phyloP scores from a whole-genome alignment of 2,888 invertebrate species.

The Epinotia nisella region DNA sequence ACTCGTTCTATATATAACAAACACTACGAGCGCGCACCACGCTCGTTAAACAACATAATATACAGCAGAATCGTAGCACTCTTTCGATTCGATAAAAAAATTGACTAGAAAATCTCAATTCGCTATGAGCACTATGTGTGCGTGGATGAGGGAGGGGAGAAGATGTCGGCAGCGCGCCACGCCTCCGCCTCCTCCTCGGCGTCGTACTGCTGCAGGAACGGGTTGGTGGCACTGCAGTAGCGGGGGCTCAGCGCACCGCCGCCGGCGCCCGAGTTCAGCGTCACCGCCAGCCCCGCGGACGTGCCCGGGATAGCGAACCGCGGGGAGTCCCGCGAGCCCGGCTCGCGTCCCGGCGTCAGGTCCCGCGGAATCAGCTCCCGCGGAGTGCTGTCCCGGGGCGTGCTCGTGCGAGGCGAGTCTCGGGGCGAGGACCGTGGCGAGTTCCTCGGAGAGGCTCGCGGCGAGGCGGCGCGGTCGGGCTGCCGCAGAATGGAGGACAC shows the following conservation, averaged over 20 bases:
- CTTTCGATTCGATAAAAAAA: slow-evolving; percentile 81
- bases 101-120: slow-evolving; percentile 84
- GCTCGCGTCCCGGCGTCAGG: slow-evolving; percentile 58
- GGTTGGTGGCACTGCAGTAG: slow-evolving; percentile 83
- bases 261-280: slow-evolving; percentile 73
- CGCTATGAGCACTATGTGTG: slow-evolving; percentile 80
- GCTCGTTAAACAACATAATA: slow-evolving; percentile 78
- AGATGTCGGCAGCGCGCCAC: slow-evolving; percentile 79
- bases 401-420: slow-evolving; percentile 69
- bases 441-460: slow-evolving; percentile 71
- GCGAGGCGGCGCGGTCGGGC: slow-evolving; percentile 71
- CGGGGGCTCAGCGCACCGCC: slow-evolving; percentile 68
- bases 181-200: slow-evolving; percentile 80
- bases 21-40: slow-evolving; percentile 76
- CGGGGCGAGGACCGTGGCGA: slow-evolving; percentile 62
- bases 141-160: slow-evolving; percentile 74
- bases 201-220: slow-evolving; percentile 85
- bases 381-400: slow-evolving; percentile 64
- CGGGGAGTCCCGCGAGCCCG: slow-evolving; percentile 64
- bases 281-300: slow-evolving; percentile 86
- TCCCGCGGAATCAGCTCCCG: slow-evolving; percentile 59
- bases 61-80: slow-evolving; percentile 82
- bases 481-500: slow-evolving; percentile 78
- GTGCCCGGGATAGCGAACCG: slow-evolving; percentile 83
- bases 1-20: slow-evolving; percentile 83